Percentiles rank a stretch among this genome's conserved stretches.
phyloP scores from a whole-genome alignment of 2,888 invertebrate genomes.

The Lepidochitona cinerea region DNA sequence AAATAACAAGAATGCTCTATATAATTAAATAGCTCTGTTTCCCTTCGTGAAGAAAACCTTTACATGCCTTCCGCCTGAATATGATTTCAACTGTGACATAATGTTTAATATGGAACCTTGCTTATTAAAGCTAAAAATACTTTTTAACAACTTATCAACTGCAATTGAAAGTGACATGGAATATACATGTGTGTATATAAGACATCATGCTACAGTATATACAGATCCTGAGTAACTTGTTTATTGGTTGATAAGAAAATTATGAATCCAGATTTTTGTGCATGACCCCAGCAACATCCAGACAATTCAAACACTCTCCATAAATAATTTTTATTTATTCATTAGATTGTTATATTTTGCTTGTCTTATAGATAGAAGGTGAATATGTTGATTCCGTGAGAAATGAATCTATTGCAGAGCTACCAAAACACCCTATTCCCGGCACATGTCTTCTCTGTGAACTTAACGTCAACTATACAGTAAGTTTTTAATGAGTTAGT shows the following conservation, averaged over 20 bases:
- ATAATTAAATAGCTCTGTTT: no score
- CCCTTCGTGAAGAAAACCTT: no score
- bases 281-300: neutral
- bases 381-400: slow-evolving; percentile 5
- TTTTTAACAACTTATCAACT: neutral
- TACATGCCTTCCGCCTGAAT: no score
- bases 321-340: neutral
- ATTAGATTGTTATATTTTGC: neutral
- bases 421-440: neutral
- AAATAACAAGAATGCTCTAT: no score
- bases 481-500: slow-evolving; percentile 63
- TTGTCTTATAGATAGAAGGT: slow-evolving; percentile 8
- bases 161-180: no score
- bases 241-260: neutral
- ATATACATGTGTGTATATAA: no score
- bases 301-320: neutral
- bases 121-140: no score
- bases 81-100: no score
- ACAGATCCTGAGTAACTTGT: neutral
- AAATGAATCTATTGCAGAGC: no score
- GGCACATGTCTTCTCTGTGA: slow-evolving; percentile 5
- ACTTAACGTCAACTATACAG: slow-evolving; percentile 85
- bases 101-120: no score
- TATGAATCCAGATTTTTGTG: neutral
- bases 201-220: neutral